Evolutionary conservation across 2,888 invertebrate genomes (phyloP), one percentile per base, ranked within the genome.

Genomic region (Meganola albula): DNA sequence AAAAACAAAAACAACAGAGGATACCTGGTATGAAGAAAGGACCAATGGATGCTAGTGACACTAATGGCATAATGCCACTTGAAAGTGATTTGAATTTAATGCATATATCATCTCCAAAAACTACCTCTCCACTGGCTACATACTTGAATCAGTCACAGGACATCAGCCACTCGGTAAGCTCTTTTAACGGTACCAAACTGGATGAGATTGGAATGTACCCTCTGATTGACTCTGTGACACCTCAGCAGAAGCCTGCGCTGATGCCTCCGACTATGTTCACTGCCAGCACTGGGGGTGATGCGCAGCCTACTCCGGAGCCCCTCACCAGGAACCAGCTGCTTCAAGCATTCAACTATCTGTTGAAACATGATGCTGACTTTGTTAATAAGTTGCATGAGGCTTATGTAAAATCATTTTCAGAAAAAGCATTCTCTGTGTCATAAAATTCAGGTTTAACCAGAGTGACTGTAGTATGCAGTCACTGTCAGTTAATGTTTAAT

Each of bases 261-360:
- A 94, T 95, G 90, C 93, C 94, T 4, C 95, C 95, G 0, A 92
- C 92, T 29, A 95, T 95, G 94, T 95, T 95, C 63, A 90, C 92
- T 16, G 88, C 90, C 10, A 87, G 89, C 24, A 87, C 87, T 71
- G 55, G 88, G 60, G 51, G 77, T 63, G 58, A 87, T 52, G 45
- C 80, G 57, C 74, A 68, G 39, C 64, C 67, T 14, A 55, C 77
- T 5, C 85, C 91, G 1, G 93, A 94, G 69, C 94, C 95, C 9
- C 87, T 97, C 29, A 96, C 95, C 24, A 92, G 92, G 71, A 93
- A 94, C 65, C 97, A 97, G 72, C 87, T 97, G 40, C 90, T 94
- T 18, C 96, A 97, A 82, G 96, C 97, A 13, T 91, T 97, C 63
- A 91, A 92, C 57, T 93, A 96, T 80, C 88, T 97, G 36, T 86